Base-by-base conservation (phyloP, 2,888 invertebrate genomes). In the Andrena fulva region DNA sequence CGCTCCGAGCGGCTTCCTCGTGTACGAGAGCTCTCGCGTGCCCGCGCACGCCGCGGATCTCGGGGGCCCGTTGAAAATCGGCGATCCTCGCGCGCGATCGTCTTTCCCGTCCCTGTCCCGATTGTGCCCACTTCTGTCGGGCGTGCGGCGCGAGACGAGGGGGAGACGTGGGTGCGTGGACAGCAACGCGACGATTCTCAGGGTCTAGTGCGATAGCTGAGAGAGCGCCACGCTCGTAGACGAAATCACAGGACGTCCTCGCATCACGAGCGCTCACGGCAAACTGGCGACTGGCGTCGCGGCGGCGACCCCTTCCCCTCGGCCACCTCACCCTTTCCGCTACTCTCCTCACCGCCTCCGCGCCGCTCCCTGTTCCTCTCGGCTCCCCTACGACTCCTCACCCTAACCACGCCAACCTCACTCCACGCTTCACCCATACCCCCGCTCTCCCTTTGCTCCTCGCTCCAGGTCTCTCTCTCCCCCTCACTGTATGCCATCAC, bases 181-280 rank as follows among this genome's bases (percentile, higher is more conserved):
- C 20, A 63, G 29, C 24, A 20, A 48, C 81, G 67, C 76, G 79
- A 74, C 63, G 77, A 67, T 42, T 69, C 63, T 77, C 68, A 66
- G 54, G 73, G 33, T 31, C 77, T 69, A 64, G 64, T 79, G 83
- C 78, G 77, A 76, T 64, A 78, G 68, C 62, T 82, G 50, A 80
- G 56, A 85, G 73, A 87, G 85, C 89, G 85, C 80, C 72, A 68
- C 73, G 82, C 82, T 86, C 85, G 78, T 84, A 63, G 71, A 84
- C 68, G 59, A 63, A 59, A 66, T 86, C 75, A 89, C 90, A 89
- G 95, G 96, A 96, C 96, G 96, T 96, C 95, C 95, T 96, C 95
- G 95, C 96, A 95, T 96, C 95, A 95, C 96, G 96, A 96, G 96
- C 96, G 96, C 97, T 97, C 96, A 97, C 97, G 96, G 96, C 96